These are phyloP conservation scores for Hippocampus kuda DNA, from an alignment of 2,797 vertebrate species.

Conservation along the genomic window DNA sequence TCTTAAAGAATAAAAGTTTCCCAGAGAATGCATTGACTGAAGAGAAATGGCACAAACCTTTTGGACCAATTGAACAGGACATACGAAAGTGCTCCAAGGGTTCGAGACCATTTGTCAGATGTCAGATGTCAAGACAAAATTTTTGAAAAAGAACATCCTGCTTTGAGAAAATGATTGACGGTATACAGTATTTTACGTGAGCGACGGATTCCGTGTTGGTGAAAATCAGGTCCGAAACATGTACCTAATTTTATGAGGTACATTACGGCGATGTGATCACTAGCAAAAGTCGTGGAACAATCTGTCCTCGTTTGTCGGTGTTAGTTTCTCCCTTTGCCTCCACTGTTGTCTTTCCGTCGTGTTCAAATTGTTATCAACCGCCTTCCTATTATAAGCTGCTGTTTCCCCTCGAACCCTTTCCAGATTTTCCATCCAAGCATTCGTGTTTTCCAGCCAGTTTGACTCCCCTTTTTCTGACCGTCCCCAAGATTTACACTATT, in stretches of 20 bases:
- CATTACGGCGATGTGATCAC: neutral
- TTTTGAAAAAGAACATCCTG: no score
- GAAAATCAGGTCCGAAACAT: neutral
- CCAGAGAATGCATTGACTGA: neutral
- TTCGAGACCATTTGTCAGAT: no score
- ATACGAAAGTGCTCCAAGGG: no score
- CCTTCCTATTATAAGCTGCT: neutral
- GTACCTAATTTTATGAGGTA: neutral
- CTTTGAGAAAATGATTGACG: no score
- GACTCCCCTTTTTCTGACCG: slow-evolving; percentile 2
- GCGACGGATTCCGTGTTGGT: no score
- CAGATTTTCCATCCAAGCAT: neutral
- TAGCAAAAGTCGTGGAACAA: neutral
- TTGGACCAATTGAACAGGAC: no score
- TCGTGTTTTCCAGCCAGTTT: neutral
- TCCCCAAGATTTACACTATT: neutral
- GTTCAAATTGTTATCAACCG: neutral
- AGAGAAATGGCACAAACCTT: neutral
- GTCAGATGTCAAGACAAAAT: no score
- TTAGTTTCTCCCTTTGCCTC: neutral
- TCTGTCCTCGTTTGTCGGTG: neutral
- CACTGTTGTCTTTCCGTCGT: neutral
- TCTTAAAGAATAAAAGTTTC: neutral
- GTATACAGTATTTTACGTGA: no score
- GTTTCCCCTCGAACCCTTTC: neutral